Conservation (phyloP, 2,797 vertebrate genomes). For the Adelosebastes latens region DNA sequence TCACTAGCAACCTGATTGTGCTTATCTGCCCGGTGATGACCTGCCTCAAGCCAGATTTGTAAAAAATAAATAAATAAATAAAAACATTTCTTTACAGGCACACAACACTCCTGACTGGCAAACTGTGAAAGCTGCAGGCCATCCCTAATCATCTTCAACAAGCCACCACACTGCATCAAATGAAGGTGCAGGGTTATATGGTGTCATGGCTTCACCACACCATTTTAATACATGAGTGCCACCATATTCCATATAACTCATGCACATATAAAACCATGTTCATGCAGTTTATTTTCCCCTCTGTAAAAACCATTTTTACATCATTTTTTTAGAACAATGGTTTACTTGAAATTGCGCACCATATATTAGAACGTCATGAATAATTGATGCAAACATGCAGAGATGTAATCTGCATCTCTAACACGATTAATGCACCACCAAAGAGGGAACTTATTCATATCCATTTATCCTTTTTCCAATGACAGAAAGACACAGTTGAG, state of each 20-base stretch:
- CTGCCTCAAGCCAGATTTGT: conserved; percentile 11
- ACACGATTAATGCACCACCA: conserved; percentile 55
- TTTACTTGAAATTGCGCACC: conserved; percentile 39
- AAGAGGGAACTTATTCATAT: conserved; percentile 44
- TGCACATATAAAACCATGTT: background rate
- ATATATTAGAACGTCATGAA: conserved; percentile 46
- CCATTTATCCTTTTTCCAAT: conserved; percentile 37
- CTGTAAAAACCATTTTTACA: background rate
- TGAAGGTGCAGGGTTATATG: background rate
- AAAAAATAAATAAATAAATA: background rate
- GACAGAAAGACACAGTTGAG: conserved; percentile 25
- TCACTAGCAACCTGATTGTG: conserved; percentile 8
- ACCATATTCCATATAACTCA: background rate
- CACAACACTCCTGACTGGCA: background rate
- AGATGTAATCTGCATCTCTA: conserved; percentile 64
- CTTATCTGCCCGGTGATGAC: conserved; percentile 23
- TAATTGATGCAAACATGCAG: conserved; percentile 34
- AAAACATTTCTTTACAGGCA: background rate
- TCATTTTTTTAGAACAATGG: conserved; percentile 30
- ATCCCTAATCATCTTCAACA: background rate
- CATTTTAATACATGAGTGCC: background rate
- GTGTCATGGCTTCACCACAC: background rate
- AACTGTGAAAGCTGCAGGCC: conserved; percentile 2
- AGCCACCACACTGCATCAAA: background rate
- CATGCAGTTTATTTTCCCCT: background rate